phyloP scores from a whole-genome alignment of 1,140 invertebrate genomes.

The Atta cephalotes region DNA sequence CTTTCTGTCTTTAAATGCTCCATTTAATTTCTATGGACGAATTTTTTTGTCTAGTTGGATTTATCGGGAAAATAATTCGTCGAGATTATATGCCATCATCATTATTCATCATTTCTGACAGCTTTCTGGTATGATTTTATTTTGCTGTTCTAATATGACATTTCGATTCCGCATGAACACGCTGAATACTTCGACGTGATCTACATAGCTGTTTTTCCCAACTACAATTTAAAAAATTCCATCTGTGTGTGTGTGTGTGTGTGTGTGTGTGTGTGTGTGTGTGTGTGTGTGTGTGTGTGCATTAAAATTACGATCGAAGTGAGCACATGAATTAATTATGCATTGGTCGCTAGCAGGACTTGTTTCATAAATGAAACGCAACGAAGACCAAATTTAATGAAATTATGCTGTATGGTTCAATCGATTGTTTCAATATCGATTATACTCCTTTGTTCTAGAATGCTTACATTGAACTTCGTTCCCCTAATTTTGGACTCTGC shows the following conservation, averaged over 20 bases:
- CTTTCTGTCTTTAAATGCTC: conserved; percentile 21
- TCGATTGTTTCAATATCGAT: conserved; percentile 48
- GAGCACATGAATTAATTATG: conserved; percentile 46
- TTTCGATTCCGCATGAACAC: conserved; percentile 40
- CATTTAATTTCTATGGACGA: conserved; percentile 42
- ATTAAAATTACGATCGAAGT: conserved; percentile 36
- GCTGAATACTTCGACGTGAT: conserved; percentile 10
- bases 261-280: background rate
- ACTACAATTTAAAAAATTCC: conserved; percentile 50
- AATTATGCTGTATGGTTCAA: conserved; percentile 23
- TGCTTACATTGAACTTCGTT: conserved; percentile 22
- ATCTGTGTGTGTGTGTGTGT: background rate
- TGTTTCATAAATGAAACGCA: conserved; percentile 38
- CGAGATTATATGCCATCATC: conserved; percentile 52
- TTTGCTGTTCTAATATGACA: conserved; percentile 42
- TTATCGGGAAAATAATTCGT: conserved; percentile 38
- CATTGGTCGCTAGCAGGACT: conserved; percentile 9
- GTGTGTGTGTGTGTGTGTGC: background rate
- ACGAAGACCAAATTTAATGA: conserved; percentile 51
- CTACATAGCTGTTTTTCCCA: background rate
- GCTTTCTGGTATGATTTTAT: conserved; percentile 57
- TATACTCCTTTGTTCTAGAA: background rate
- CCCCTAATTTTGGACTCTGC: background rate
- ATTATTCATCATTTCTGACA: conserved; percentile 55
- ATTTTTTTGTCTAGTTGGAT: conserved; percentile 23